Evolutionary conservation across 2,888 invertebrate genomes (phyloP).

Genomic region (Trissoscelio sp.): DNA sequence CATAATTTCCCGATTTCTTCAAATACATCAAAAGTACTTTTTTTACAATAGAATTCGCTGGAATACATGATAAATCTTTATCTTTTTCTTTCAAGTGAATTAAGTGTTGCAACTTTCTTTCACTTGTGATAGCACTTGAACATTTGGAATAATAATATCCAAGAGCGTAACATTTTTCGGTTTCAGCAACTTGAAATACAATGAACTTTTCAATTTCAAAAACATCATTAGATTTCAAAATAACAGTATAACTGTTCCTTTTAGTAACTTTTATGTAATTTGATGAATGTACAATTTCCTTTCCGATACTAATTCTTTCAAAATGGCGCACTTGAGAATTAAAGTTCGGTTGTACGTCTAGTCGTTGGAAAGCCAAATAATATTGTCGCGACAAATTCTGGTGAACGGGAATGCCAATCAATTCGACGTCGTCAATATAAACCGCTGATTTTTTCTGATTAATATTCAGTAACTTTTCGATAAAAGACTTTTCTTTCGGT

Average conservation of each 20-base stretch:
- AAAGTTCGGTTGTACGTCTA: not conserved
- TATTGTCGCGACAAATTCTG: slow-evolving; percentile 3
- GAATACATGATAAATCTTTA: no score
- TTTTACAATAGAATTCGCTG: no score
- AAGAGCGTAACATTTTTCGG: slow-evolving; percentile 28
- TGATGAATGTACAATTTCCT: slow-evolving; percentile 34
- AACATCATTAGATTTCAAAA: slow-evolving; percentile 13
- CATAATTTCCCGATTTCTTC: no score
- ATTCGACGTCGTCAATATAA: slow-evolving; percentile 10
- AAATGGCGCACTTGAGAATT: not conserved
- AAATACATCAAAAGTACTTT: no score
- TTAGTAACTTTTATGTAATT: slow-evolving; percentile 18
- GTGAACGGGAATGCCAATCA: slow-evolving; percentile 9
- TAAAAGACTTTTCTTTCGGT: not conserved
- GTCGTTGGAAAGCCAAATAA: slow-evolving; percentile 16
- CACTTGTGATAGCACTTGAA: not conserved
- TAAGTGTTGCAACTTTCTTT: no score
- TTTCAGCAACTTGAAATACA: not conserved
- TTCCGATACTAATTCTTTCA: slow-evolving; percentile 2
- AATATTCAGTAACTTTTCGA: not conserved
- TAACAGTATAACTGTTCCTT: slow-evolving; percentile 41
- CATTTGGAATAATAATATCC: slow-evolving; percentile 25
- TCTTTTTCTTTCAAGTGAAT: no score
- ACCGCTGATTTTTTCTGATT: slow-evolving; percentile 6
- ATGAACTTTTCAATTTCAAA: slow-evolving; percentile 43